Evolutionary conservation across 53 echinoderm and acorn worm species (phyloP).

Genomic region (Antedon mediterranea): DNA sequence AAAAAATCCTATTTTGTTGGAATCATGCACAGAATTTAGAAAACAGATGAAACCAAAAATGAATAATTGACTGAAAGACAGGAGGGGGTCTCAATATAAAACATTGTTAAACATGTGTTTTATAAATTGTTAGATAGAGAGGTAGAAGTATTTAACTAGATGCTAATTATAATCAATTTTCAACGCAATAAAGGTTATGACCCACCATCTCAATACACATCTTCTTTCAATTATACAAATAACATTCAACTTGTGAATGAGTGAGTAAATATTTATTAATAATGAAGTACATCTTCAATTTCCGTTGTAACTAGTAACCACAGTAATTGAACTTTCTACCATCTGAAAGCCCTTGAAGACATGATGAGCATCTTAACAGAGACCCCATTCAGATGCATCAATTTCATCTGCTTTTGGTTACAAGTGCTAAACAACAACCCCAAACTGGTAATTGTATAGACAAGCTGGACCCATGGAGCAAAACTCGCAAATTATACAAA

Average conservation of each 20-base stretch:
- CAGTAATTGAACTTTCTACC: neutral
- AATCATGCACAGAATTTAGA: no score
- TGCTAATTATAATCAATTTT: neutral
- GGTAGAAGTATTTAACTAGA: no score
- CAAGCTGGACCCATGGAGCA: no score
- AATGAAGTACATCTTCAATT: neutral
- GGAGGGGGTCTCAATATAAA: no score
- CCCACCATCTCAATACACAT: neutral
- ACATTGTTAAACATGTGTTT: no score
- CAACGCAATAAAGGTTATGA: neutral
- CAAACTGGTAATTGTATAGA: neutral
- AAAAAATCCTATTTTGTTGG: no score
- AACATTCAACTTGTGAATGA: neutral
- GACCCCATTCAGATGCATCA: neutral
- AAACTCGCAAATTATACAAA: no score
- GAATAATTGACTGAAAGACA: no score
- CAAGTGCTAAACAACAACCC: neutral
- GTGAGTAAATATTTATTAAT: neutral
- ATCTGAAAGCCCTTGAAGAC: neutral
- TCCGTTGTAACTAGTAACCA: neutral
- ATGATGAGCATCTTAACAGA: neutral
- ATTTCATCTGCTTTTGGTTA: neutral
- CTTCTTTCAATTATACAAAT: neutral
- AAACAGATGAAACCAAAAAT: no score
- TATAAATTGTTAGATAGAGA: no score